These are phyloP conservation scores for Luscinia luscinia DNA, from an alignment of 2,797 vertebrate genomes.

Conservation along the genomic window DNA sequence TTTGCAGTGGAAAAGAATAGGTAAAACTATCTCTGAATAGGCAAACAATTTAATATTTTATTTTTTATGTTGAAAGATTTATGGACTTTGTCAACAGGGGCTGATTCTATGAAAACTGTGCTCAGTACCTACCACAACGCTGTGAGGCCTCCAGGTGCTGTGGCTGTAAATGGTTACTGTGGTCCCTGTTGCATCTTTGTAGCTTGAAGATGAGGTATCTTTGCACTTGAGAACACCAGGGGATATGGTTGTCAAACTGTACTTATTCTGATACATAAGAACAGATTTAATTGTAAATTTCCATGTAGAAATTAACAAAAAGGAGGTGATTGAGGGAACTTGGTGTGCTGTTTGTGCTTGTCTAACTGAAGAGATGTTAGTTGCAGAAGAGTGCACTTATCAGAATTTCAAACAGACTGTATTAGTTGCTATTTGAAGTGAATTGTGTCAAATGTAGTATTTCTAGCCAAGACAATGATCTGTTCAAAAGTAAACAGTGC, in stretches of 20 bases:
- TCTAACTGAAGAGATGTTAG: background rate
- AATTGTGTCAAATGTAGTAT: background rate
- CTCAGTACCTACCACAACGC: background rate
- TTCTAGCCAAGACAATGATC: background rate
- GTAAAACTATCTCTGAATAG: background rate
- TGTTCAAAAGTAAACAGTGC: background rate
- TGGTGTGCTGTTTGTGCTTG: background rate
- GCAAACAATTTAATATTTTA: background rate
- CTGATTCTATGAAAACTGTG: background rate
- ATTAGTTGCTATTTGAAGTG: background rate
- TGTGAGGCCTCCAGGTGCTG: background rate
- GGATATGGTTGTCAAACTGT: background rate
- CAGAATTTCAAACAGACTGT: conserved; percentile 3
- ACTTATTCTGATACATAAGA: conserved; percentile 1
- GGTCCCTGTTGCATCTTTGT: background rate
- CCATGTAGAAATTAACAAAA: background rate
- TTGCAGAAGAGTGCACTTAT: background rate
- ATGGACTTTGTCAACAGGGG: background rate
- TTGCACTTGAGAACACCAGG: background rate
- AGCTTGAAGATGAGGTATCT: background rate
- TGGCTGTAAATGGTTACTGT: background rate
- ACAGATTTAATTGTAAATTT: background rate
- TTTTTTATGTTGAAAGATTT: background rate
- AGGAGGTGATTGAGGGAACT: background rate
- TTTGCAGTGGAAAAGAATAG: background rate